Conservation (phyloP, 64 coral and sea anemone genomes). For the Anthopleura sola region DNA sequence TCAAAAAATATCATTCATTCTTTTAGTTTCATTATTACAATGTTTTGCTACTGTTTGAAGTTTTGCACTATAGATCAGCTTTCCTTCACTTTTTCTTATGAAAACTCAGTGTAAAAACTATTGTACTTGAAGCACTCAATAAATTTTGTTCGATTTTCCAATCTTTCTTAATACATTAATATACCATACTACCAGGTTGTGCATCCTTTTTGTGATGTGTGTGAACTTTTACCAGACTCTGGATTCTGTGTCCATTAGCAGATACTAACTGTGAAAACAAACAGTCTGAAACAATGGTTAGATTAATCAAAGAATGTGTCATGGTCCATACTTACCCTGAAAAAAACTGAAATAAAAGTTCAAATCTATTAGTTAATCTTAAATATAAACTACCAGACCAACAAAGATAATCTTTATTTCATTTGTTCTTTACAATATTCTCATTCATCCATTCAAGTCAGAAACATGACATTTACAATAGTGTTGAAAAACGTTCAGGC, state of each 20-base stretch:
- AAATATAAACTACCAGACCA: background rate
- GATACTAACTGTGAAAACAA: too few relatives aligned
- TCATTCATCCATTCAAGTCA: background rate
- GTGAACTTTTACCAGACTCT: background rate
- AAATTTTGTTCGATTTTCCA: too few relatives aligned
- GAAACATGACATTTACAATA: background rate
- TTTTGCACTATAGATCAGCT: too few relatives aligned
- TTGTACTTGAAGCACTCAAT: too few relatives aligned
- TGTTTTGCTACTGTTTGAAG: too few relatives aligned
- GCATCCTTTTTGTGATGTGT: background rate
- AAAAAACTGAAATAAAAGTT: background rate
- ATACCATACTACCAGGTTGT: background rate
- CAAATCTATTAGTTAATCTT: background rate
- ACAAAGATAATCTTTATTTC: background rate
- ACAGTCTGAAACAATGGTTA: background rate
- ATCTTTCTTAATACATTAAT: background rate
- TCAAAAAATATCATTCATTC: too few relatives aligned
- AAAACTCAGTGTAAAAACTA: too few relatives aligned
- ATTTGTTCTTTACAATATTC: background rate
- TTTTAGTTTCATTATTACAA: too few relatives aligned
- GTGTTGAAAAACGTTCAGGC: background rate
- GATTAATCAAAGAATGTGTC: background rate
- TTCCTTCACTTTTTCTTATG: too few relatives aligned
- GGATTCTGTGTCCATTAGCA: too few relatives aligned
- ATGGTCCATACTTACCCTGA: background rate